Conservation (phyloP, 2,888 invertebrate genomes). For the Pollenia amentaria region DNA sequence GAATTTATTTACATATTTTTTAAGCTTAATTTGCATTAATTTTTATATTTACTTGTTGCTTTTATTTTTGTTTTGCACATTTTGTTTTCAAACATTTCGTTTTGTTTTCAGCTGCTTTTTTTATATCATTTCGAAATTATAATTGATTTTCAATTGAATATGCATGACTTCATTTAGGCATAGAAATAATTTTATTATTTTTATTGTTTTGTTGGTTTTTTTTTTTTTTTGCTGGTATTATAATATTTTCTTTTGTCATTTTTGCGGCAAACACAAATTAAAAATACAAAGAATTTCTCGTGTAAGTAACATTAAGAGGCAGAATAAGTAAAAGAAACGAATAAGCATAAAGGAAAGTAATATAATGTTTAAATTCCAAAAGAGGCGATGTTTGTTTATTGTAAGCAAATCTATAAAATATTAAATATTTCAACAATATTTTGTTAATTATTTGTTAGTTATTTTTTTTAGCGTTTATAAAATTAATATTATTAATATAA, state of each 20-base stretch:
- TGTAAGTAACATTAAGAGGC: neutral
- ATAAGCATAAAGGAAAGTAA: neutral
- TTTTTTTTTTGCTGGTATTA: neutral
- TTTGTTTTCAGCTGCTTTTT: slow-evolving; percentile 13
- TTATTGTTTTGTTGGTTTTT: slow-evolving; percentile 15
- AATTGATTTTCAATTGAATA: slow-evolving; percentile 79
- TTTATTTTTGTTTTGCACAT: slow-evolving; percentile 16
- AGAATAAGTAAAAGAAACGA: neutral
- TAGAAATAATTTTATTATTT: slow-evolving; percentile 64
- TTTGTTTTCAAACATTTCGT: slow-evolving; percentile 46
- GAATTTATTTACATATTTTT: slow-evolving; percentile 36
- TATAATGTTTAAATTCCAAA: neutral
- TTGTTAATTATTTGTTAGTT: neutral
- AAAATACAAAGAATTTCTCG: neutral
- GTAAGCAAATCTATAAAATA: neutral
- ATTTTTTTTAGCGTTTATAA: too few relatives aligned
- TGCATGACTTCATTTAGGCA: slow-evolving; percentile 82
- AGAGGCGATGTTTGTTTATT: neutral
- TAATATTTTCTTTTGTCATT: slow-evolving; percentile 24
- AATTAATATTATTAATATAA: too few relatives aligned
- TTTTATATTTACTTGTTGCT: slow-evolving; percentile 45
- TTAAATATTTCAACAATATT: neutral
- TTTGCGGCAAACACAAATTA: neutral
- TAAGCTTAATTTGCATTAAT: slow-evolving; percentile 68
- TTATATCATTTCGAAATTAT: slow-evolving; percentile 40